Evolutionary conservation across 2,797 vertebrate species (phyloP).

Genomic region (Astyanax mexicanus): DNA sequence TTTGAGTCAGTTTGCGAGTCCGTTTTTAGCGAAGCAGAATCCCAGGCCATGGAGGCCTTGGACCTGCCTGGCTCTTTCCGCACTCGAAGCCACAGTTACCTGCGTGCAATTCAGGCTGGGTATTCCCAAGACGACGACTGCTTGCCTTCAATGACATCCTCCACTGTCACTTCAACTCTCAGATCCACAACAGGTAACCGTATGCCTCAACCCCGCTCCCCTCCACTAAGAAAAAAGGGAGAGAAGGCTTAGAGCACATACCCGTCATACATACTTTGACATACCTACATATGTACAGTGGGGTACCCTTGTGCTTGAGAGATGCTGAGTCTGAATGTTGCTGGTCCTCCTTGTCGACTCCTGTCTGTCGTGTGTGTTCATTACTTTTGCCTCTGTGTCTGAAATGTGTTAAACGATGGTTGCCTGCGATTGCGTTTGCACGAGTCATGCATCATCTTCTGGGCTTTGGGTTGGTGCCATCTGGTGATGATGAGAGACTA

Average conservation of each 20-base stretch:
- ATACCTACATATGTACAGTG: constrained; percentile 89
- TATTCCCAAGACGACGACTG: constrained; percentile 99
- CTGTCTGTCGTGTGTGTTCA: constrained; percentile 64
- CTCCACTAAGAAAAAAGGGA: constrained; percentile 62
- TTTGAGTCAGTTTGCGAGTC: constrained; percentile 99
- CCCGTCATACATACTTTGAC: constrained; percentile 77
- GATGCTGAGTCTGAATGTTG: constrained; percentile 77
- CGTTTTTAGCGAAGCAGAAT: constrained; percentile 99
- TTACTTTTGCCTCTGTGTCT: constrained; percentile 64
- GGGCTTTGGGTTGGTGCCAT: constrained; percentile 69
- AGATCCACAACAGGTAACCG: constrained; percentile 97
- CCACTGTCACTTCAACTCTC: constrained; percentile 94
- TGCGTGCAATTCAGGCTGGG: constrained; percentile 98
- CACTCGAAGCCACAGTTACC: constrained; percentile 99
- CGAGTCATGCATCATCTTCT: constrained; percentile 72
- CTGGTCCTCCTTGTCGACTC: constrained; percentile 67
- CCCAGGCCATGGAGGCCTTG: constrained; percentile 99
- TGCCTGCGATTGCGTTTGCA: constrained; percentile 75
- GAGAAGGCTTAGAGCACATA: constrained; percentile 82
- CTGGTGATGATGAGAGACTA: constrained; percentile 61
- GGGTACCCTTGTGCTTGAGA: constrained; percentile 83
- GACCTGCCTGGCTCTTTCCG: constrained; percentile 99
- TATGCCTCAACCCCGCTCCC: constrained; percentile 68
- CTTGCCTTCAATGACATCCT: constrained; percentile 92
- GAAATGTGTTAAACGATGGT: constrained; percentile 70